Evolutionary conservation across 2,888 invertebrate species (phyloP), one percentile per base, ranked within the genome.

Genomic region (Meta bourneti): DNA sequence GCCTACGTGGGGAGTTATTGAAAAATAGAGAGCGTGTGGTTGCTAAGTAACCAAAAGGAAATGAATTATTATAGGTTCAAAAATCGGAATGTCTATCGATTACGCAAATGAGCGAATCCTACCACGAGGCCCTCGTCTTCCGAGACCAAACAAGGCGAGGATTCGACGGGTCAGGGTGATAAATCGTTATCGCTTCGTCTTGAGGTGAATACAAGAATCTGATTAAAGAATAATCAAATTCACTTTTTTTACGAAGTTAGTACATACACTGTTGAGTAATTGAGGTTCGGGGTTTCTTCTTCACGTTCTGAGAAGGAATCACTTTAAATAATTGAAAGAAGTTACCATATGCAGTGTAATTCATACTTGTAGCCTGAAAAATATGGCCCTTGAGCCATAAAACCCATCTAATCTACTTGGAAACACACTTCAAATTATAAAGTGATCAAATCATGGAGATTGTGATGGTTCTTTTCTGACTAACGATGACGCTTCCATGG

Each of bases 21-120:
- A 79, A 79, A 79, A 79, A 69, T 61, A 13, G 20, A 61, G 79
- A 13, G 20, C 79, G 79, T 79, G 79, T 61, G 79, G 79, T 79
- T 79, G 79, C 61, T 79, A 79, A 20, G 79, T 61, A 7, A 61
- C 61, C 13, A 34, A 16, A 16, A 11, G 61, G 9, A 61, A 61
- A 16, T 61, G 61, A 61, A 16, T 61, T 61, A 61, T 61, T 61
- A 61, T 11, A 16, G 61, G 61, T 5, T 61, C 61, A 61, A 61
- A 61, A 61, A 61, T 61, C 61, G 61, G 61, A 16, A 61, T 61
- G 61, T 16, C 61, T 61, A 61, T 61, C 61, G 61, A 16, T 61
- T 61, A 61, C 61, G 61, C 61, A 61, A 61, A 61, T 61, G 61
- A 61, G 61, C 13, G 61, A 61, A 61, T 61, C 61, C 13, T 61